Conservation (phyloP, 2,113 vertebrate genomes). For the Pachypanchax playfairii region DNA sequence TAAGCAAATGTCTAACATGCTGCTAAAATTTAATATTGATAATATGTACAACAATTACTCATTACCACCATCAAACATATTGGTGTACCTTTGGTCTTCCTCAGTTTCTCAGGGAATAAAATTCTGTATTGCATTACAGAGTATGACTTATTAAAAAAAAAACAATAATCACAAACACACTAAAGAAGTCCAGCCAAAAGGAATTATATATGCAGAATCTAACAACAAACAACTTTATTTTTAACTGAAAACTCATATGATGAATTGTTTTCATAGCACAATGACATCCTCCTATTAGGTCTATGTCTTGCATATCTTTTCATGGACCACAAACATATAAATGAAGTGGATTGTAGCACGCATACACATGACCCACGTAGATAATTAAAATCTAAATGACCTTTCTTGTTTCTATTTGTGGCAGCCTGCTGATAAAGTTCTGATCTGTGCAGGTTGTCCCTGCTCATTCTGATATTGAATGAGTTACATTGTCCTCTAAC, state of each 20-base stretch:
- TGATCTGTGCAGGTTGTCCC: constrained; percentile 17
- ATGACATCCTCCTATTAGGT: too few relatives aligned
- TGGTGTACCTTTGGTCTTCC: neutral
- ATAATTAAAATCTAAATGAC: constrained; percentile 29
- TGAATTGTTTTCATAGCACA: neutral
- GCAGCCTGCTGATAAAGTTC: constrained; percentile 1
- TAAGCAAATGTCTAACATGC: neutral
- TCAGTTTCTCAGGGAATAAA: neutral
- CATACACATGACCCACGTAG: constrained; percentile 27
- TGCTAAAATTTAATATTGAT: too few relatives aligned
- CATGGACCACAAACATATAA: constrained; percentile 20
- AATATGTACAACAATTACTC: neutral
- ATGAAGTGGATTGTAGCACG: constrained; percentile 10
- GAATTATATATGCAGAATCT: too few relatives aligned
- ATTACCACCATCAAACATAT: neutral
- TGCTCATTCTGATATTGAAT: neutral
- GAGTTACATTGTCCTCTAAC: neutral
- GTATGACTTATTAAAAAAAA: neutral
- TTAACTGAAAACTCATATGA: too few relatives aligned
- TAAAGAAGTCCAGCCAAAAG: neutral
- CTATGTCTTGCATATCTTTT: too few relatives aligned
- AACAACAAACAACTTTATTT: neutral
- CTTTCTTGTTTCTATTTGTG: constrained; percentile 28
- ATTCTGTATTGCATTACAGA: neutral
- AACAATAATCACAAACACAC: neutral